phyloP scores from a whole-genome alignment of 2,113 vertebrate species.

The Siniperca knerii region DNA sequence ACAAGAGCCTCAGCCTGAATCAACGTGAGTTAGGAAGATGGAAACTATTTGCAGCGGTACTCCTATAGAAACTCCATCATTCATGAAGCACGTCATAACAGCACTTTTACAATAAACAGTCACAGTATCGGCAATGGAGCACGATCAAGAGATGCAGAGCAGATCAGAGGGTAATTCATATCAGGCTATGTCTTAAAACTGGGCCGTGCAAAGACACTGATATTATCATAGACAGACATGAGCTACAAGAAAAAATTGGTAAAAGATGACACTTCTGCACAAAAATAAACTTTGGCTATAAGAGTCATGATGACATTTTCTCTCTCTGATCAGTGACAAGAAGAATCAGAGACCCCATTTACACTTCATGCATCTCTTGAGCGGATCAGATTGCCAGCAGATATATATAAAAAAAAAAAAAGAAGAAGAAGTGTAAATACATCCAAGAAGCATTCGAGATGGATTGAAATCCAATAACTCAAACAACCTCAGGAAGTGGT shows the following conservation, averaged over 20 bases:
- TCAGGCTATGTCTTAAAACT: constrained; percentile 7
- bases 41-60: constrained; percentile 66
- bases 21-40: constrained; percentile 26
- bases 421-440: too few relatives aligned
- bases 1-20: not conserved
- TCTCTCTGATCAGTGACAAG: not conserved
- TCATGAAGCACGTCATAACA: constrained; percentile 58
- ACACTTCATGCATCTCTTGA: not conserved
- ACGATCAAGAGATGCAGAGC: constrained; percentile 17
- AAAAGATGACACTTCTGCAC: not conserved
- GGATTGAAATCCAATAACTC: not conserved
- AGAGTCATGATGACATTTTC: not conserved
- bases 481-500: not conserved
- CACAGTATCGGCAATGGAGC: not conserved
- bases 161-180: constrained; percentile 22
- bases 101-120: constrained; percentile 52
- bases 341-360: not conserved
- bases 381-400: not conserved
- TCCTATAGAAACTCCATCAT: constrained; percentile 58
- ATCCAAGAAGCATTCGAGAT: not conserved
- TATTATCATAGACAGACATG: not conserved
- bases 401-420: not conserved
- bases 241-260: not conserved
- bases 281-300: not conserved
- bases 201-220: not conserved